phyloP scores from a whole-genome alignment of 2,888 invertebrate species.

The Ariolimax columbianus region DNA sequence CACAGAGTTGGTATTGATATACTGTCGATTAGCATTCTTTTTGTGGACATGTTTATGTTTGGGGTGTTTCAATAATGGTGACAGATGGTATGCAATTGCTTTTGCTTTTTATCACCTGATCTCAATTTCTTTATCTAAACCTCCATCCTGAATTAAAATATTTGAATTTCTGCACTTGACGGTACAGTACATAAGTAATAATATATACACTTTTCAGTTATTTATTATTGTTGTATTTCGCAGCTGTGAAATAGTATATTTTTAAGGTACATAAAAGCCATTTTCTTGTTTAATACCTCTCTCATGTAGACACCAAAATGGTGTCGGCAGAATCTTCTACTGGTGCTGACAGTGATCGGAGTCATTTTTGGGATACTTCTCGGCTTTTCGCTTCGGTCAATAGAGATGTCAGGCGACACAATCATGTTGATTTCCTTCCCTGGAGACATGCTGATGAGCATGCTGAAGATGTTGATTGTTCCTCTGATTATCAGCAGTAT shows the following conservation, averaged over 20 bases:
- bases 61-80: too few relatives aligned
- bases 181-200: background rate
- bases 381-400: constrained; percentile 82
- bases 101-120: too few relatives aligned
- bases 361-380: constrained; percentile 83
- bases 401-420: constrained; percentile 80
- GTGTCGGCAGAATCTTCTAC: constrained; percentile 76
- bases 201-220: too few relatives aligned
- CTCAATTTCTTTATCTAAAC: too few relatives aligned
- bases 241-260: background rate
- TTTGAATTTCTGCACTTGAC: background rate
- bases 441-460: constrained; percentile 85
- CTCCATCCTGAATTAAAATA: too few relatives aligned
- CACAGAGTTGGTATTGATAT: too few relatives aligned
- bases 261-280: background rate
- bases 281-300: background rate
- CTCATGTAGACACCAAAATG: background rate
- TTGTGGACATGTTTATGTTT: too few relatives aligned
- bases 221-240: too few relatives aligned
- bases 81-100: too few relatives aligned
- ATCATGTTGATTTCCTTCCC: constrained; percentile 84
- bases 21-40: too few relatives aligned
- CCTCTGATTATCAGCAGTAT: constrained; percentile 85
- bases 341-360: constrained; percentile 82
- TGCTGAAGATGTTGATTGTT: constrained; percentile 85